phyloP scores from a whole-genome alignment of 1,140 invertebrate species.

The Drosophila busckii region DNA sequence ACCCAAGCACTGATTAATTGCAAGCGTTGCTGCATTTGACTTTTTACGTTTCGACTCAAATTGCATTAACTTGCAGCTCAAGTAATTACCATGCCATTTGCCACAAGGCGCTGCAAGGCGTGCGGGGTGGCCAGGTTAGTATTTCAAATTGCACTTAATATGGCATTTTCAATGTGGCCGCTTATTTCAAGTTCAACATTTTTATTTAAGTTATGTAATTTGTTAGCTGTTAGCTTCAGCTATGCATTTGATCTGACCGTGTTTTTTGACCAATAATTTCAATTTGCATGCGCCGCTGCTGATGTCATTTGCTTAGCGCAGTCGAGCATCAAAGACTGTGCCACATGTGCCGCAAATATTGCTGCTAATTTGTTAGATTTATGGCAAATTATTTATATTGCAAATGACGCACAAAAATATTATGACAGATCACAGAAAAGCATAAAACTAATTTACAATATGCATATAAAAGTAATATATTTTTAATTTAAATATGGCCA shows the following conservation, averaged over 20 bases:
- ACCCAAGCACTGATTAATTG: constrained; percentile 69
- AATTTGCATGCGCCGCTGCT: constrained; percentile 3
- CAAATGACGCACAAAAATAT: too few species aligned
- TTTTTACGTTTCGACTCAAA: constrained; percentile 72
- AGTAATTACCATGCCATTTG: constrained; percentile 66
- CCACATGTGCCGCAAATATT: too few species aligned
- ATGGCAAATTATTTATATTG: too few species aligned
- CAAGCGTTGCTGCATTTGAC: constrained; percentile 67
- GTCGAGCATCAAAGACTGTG: too few species aligned
- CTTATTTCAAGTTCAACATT: constrained; percentile 51
- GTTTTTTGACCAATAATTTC: constrained; percentile 10
- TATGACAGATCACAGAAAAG: too few species aligned
- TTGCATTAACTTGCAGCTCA: constrained; percentile 40
- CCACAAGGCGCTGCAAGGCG: background rate
- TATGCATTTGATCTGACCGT: constrained; percentile 42
- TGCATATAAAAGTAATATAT: too few species aligned
- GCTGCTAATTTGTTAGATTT: too few species aligned
- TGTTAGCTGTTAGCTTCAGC: constrained; percentile 29
- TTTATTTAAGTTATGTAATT: constrained; percentile 12
- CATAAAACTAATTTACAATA: too few species aligned
- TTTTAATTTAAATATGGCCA: too few species aligned
- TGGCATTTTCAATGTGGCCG: constrained; percentile 47
- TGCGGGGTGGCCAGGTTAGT: background rate
- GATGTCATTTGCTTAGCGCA: too few species aligned
- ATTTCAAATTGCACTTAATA: constrained; percentile 74